Evolutionary conservation across 1,140 invertebrate species (phyloP).

Genomic region (Leptinotarsa undecemlineata): DNA sequence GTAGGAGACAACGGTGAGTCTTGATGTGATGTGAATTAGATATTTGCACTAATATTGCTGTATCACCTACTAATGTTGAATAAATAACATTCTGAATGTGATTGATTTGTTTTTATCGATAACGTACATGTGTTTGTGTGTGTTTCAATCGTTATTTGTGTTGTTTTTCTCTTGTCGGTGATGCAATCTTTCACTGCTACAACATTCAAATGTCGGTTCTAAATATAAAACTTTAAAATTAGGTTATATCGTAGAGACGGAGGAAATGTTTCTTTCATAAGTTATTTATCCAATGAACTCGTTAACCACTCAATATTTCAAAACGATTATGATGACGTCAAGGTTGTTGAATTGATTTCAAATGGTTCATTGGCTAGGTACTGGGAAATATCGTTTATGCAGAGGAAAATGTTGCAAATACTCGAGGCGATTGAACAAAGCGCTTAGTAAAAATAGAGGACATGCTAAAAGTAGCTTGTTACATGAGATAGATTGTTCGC

Average conservation of each 20-base stretch:
- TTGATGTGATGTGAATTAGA: slow-evolving; percentile 5
- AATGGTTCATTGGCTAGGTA: slow-evolving; percentile 10
- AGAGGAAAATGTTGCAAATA: slow-evolving; percentile 44
- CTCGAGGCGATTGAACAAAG: slow-evolving; percentile 45
- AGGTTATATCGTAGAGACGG: slow-evolving; percentile 1
- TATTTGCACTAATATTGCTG: neutral
- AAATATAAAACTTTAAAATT: slow-evolving; percentile 18
- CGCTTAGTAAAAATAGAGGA: slow-evolving; percentile 45
- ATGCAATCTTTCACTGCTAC: neutral
- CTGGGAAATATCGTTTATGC: slow-evolving; percentile 21
- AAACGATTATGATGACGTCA: neutral
- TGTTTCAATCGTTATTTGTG: slow-evolving; percentile 10
- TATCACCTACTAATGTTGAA: slow-evolving; percentile 14
- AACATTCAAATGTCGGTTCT: slow-evolving; percentile 3
- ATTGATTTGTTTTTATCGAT: slow-evolving; percentile 10
- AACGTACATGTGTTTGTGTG: slow-evolving; percentile 12
- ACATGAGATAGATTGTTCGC: slow-evolving; percentile 67
- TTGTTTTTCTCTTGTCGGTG: slow-evolving; percentile 14
- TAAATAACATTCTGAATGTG: neutral
- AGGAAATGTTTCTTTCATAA: neutral
- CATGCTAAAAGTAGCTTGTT: slow-evolving; percentile 59
- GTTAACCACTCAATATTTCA: neutral
- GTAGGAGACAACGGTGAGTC: slow-evolving; percentile 60
- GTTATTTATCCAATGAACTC: slow-evolving; percentile 4
- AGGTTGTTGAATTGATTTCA: neutral